A percentile compares a stretch with the other conserved stretches of the same genome.
These are phyloP conservation scores for Nymphalis io DNA, from an alignment of 1,140 invertebrate species.

Conservation along the genomic window DNA sequence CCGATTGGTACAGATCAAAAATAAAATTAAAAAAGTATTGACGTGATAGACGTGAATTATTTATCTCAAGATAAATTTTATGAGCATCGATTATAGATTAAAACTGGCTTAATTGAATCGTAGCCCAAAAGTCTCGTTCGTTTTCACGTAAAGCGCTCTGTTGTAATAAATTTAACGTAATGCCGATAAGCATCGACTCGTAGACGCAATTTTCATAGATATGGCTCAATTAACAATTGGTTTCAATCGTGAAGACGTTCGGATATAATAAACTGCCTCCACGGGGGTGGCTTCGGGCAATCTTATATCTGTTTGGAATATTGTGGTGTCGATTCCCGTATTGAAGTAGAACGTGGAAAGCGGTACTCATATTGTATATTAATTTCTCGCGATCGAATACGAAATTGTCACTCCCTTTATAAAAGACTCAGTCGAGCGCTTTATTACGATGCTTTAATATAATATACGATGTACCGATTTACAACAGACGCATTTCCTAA, in stretches of 20 bases:
- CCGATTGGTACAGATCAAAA: background rate
- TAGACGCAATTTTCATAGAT: slow-evolving; percentile 78
- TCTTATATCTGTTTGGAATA: slow-evolving; percentile 80
- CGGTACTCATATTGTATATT: slow-evolving; percentile 64
- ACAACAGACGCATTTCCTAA: background rate
- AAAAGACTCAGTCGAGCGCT: slow-evolving; percentile 32
- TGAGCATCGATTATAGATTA: slow-evolving; percentile 25
- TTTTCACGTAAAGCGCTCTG: slow-evolving; percentile 44
- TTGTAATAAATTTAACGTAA: slow-evolving; percentile 74
- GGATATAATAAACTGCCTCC: slow-evolving; percentile 74
- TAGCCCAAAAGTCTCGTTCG: slow-evolving; percentile 34
- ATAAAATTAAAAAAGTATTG: background rate
- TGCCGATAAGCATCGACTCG: slow-evolving; percentile 73
- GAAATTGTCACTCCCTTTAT: slow-evolving; percentile 47
- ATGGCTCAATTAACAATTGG: slow-evolving; percentile 80
- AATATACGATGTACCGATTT: background rate
- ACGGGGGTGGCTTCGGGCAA: slow-evolving; percentile 62
- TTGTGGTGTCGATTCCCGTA: slow-evolving; percentile 79
- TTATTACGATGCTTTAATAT: slow-evolving; percentile 34
- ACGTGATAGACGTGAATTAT: background rate
- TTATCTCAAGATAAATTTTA: slow-evolving; percentile 6
- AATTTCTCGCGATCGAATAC: slow-evolving; percentile 55
- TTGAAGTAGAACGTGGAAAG: slow-evolving; percentile 70
- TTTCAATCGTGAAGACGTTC: slow-evolving; percentile 79
- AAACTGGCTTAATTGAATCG: slow-evolving; percentile 32